Percentiles rank a stretch among this genome's conserved stretches.
Conservation (phyloP, 2,113 vertebrate genomes). For the Misgurnus mizolepis region DNA sequence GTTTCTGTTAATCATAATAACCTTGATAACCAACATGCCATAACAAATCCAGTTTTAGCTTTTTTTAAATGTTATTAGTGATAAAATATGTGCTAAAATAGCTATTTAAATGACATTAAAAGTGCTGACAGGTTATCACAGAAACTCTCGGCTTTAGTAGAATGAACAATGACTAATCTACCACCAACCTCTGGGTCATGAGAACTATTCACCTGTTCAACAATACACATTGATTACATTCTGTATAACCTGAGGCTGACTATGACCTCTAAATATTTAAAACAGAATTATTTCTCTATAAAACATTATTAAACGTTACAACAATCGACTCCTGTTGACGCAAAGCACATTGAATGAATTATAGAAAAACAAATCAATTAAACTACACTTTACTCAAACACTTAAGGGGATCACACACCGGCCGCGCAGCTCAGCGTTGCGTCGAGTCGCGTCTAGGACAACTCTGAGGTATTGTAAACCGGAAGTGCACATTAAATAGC, state of each 20-base stretch:
- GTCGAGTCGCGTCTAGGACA: too few relatives aligned
- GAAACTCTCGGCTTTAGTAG: background rate
- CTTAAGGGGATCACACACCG: too few relatives aligned
- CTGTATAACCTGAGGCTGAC: background rate
- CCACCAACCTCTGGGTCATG: slow-evolving; percentile 13
- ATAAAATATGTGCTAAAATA: background rate
- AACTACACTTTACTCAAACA: background rate
- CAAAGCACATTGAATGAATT: background rate
- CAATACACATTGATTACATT: slow-evolving; percentile 30
- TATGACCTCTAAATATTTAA: background rate
- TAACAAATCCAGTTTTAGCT: background rate
- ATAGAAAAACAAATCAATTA: background rate
- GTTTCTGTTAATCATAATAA: too few relatives aligned
- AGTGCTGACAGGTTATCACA: background rate
- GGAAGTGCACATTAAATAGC: too few relatives aligned
- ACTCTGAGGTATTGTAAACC: too few relatives aligned
- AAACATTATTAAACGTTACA: background rate
- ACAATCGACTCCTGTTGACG: background rate
- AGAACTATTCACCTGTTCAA: slow-evolving; percentile 15
- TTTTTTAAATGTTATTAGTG: background rate
- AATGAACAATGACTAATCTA: slow-evolving; percentile 42
- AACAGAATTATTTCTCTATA: background rate
- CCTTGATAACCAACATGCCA: background rate
- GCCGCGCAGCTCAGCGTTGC: too few relatives aligned
- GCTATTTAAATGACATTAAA: background rate